Evolutionary conservation across 2,888 invertebrate species (phyloP), one percentile per base, ranked within the genome.

Genomic region (Panopea generosa): DNA sequence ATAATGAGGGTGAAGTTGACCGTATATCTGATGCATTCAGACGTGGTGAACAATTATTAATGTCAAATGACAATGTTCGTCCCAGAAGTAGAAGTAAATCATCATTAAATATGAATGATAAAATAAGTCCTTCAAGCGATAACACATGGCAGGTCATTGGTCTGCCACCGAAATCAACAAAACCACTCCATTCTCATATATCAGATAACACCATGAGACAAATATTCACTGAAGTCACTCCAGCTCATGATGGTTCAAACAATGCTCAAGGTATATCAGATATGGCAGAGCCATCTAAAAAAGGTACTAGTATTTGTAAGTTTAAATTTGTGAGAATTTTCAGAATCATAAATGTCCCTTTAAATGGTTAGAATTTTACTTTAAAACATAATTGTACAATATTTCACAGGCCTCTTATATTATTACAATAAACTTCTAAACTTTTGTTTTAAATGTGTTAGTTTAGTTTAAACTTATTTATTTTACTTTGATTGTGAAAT

Each of bases 11-110:
- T 22, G 27, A 53, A 57, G 18, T 53, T 18, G 76, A 80, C 27
- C 50, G 66, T 47, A 69, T 80, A n/a, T 38, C 66, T 16, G 80
- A 80, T 62, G 61, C 76, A 14, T 73, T 80, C 50, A 60, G 61
- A 9, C 40, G 55, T 9, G 70, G 69, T 3, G 80, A 80, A 40
- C 72, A 68, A 53, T 26, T 80, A 26, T 59, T 77, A 0, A 20
- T 56, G 6, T 79, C 79, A 24, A 61, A 53, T 38, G 76, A 74
- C 50, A 80, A 80, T 57, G 33, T 70, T n/a, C 50, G 80, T 11
- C 80, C 76, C n/a, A 60, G 63, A 26, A 77, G 73, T 20, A 56
- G 71, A 55, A 57, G 65, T 33, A 80, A 72, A 60, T 68, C 77
- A 33, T 33, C 59, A 26, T 45, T 76, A 9, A 50, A 26, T 45